phyloP scores from a whole-genome alignment of 2,888 invertebrate genomes.

The Dryococelus australis region DNA sequence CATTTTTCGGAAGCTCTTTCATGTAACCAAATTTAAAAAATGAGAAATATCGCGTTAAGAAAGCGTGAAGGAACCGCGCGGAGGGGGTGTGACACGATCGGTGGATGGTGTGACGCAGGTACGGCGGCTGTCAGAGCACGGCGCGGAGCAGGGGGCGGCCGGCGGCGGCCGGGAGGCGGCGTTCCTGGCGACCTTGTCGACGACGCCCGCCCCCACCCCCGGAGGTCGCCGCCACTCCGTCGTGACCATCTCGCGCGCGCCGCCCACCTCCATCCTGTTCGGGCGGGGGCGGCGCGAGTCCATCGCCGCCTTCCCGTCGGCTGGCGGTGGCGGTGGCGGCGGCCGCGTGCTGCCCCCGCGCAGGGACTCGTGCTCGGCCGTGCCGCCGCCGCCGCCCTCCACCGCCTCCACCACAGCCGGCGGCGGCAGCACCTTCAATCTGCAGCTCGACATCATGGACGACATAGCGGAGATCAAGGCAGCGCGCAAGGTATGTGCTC shows the following conservation, averaged over 20 bases:
- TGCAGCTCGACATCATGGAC: conserved; percentile 88
- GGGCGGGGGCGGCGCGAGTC: conserved; percentile 82
- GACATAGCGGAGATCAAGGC: conserved; percentile 75
- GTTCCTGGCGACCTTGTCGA: conserved; percentile 81
- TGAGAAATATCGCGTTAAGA: no score
- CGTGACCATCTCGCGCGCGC: conserved; percentile 85
- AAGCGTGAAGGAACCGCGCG: no score
- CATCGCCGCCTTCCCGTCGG: conserved; percentile 75
- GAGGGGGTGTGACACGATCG: no score
- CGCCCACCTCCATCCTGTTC: conserved; percentile 69
- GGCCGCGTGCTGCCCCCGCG: conserved; percentile 58
- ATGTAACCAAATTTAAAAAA: no score
- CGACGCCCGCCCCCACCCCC: conserved; percentile 73
- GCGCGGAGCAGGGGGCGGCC: conserved; percentile 70
- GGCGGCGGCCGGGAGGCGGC: conserved; percentile 82
- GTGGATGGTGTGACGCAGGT: conserved; percentile 63
- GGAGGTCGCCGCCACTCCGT: conserved; percentile 86
- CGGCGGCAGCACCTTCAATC: conserved; percentile 78
- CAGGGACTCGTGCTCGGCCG: conserved; percentile 58
- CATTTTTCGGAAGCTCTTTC: no score
- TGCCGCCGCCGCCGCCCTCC: conserved; percentile 69
- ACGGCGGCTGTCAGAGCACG: conserved; percentile 80
- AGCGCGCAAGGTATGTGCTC: conserved; percentile 17
- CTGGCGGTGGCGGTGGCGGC: background rate
- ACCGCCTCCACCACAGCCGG: conserved; percentile 64